Conservation (phyloP, 2,113 vertebrate genomes). For the Nibea albiflora region DNA sequence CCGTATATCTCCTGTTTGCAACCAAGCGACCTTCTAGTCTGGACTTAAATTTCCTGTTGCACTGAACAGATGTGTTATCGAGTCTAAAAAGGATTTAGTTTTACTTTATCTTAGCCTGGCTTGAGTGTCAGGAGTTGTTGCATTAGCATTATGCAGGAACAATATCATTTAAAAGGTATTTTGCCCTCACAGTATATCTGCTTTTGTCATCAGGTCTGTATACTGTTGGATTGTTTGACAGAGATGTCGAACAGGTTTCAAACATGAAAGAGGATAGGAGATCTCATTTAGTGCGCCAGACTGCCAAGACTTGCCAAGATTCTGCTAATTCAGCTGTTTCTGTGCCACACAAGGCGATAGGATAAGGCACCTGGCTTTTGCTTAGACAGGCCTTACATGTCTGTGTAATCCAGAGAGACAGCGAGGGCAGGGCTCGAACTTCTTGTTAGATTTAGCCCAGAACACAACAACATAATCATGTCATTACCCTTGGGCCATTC, state of each 20-base stretch:
- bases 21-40: neutral
- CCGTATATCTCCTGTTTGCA: neutral
- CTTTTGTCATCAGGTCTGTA: conserved; percentile 68
- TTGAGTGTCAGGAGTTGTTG: conserved; percentile 6
- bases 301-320: conserved; percentile 42
- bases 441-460: conserved; percentile 67
- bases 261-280: conserved; percentile 69
- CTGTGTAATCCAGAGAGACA: conserved; percentile 64
- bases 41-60: conserved; percentile 27
- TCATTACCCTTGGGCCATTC: conserved; percentile 63
- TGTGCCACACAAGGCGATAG: conserved; percentile 62
- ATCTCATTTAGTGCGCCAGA: conserved; percentile 48
- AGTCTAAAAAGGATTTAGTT: conserved; percentile 12
- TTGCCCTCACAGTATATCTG: conserved; percentile 51
- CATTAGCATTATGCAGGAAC: conserved; percentile 17
- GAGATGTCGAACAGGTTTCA: conserved; percentile 65
- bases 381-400: conserved; percentile 63
- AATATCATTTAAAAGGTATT: conserved; percentile 23
- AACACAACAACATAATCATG: conserved; percentile 71
- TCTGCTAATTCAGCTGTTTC: conserved; percentile 69
- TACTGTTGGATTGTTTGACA: conserved; percentile 63
- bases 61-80: conserved; percentile 19
- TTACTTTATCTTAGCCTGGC: conserved; percentile 11
- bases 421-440: conserved; percentile 49
- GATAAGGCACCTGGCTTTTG: conserved; percentile 73